Percentiles rank a stretch among this genome's conserved stretches.
These are phyloP conservation scores for Bugula neritina DNA, from an alignment of 2,888 invertebrate genomes.

Conservation along the genomic window DNA sequence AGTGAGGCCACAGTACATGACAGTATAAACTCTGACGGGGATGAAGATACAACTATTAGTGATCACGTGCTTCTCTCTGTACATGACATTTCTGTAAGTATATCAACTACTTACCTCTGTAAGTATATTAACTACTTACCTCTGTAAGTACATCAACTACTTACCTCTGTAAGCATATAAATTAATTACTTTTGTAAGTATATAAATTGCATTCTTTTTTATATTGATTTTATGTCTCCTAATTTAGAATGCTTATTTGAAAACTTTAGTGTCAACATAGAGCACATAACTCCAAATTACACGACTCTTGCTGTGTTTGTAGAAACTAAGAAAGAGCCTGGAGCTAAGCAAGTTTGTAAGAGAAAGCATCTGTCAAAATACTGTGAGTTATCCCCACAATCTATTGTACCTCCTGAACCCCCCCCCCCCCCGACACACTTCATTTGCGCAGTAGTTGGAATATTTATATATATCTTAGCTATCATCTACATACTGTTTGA, in stretches of 20 bases:
- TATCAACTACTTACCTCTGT: neutral
- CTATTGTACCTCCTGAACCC: no score
- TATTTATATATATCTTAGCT: no score
- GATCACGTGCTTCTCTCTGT: conserved; percentile 42
- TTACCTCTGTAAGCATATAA: neutral
- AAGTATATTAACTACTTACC: neutral
- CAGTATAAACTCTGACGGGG: neutral
- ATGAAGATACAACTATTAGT: neutral
- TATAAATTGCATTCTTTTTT: neutral
- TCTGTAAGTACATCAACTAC: neutral
- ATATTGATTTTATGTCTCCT: no score
- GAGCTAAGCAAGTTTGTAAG: conserved; percentile 41
- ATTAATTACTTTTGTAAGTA: neutral
- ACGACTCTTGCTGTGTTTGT: no score
- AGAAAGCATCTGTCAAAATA: conserved; percentile 36
- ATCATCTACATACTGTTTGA: no score
- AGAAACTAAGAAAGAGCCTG: conserved; percentile 46
- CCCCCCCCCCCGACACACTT: no score
- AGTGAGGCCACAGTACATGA: neutral
- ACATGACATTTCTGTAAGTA: conserved; percentile 40
- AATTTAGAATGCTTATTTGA: no score
- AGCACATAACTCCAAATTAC: no score
- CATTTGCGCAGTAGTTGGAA: no score
- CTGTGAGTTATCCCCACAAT: neutral
- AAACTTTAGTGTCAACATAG: no score